A percentile compares a stretch with the other conserved stretches of the same genome.
Conservation (phyloP, 2,797 vertebrate species). For the Crypturellus tataupa region DNA sequence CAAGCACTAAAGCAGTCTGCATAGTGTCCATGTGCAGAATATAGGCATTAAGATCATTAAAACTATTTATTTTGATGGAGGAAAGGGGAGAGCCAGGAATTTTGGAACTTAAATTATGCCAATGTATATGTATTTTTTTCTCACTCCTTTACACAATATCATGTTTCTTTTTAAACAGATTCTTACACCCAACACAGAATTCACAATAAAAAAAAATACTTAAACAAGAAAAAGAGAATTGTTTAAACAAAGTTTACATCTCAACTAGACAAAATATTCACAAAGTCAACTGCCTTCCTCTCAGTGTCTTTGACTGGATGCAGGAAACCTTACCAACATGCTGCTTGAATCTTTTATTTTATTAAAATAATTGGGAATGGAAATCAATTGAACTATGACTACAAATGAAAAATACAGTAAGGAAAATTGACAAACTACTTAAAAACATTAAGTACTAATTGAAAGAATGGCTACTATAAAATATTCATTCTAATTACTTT, state of each 20-base stretch:
- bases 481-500: not conserved
- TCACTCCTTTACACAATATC: not conserved
- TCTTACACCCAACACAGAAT: not conserved
- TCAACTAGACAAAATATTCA: not conserved
- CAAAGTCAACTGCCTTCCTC: not conserved
- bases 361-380: slow-evolving; percentile 6
- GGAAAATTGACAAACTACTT: slow-evolving; percentile 44
- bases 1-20: not conserved
- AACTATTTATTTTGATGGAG: too few relatives aligned
- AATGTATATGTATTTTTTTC: not conserved
- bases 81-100: too few relatives aligned
- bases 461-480: slow-evolving; percentile 1
- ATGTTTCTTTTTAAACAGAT: not conserved
- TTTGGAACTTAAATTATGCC: not conserved
- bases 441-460: slow-evolving; percentile 41
- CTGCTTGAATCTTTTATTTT: not conserved
- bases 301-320: not conserved
- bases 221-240: not conserved
- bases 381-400: slow-evolving; percentile 15
- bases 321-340: not conserved
- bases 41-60: not conserved
- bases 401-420: slow-evolving; percentile 20
- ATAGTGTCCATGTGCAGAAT: not conserved
- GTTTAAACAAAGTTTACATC: not conserved
- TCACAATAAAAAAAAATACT: not conserved